These are phyloP conservation scores for Ochropleura leucogaster DNA, from an alignment of 2,888 invertebrate genomes.

Conservation along the genomic window DNA sequence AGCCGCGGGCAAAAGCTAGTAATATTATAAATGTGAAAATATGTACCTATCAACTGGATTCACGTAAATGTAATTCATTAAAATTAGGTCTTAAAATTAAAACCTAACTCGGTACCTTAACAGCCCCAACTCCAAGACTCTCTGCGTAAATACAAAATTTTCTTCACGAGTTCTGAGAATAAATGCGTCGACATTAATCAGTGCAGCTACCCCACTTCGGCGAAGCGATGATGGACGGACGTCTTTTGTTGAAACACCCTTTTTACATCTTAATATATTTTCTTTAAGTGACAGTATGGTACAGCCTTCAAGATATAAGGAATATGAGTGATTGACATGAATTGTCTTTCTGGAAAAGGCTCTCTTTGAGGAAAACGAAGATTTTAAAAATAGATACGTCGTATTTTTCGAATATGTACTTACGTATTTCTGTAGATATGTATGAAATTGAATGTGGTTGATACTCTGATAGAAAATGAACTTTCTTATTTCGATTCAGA, in stretches of 20 bases:
- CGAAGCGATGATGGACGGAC: slow-evolving; percentile 59
- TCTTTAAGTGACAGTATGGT: slow-evolving; percentile 55
- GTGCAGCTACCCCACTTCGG: slow-evolving; percentile 45
- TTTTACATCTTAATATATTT: slow-evolving; percentile 63
- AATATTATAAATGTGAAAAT: too few species aligned
- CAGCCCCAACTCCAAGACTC: slow-evolving; percentile 17
- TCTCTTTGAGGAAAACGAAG: slow-evolving; percentile 9
- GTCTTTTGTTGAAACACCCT: slow-evolving; percentile 63
- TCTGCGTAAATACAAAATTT: slow-evolving; percentile 62
- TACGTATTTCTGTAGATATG: neutral
- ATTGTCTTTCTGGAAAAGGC: slow-evolving; percentile 23
- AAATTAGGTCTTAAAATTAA: neutral
- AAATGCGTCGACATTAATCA: slow-evolving; percentile 65
- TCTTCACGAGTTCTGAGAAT: slow-evolving; percentile 51
- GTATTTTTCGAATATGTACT: neutral
- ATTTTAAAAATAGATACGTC: slow-evolving; percentile 19
- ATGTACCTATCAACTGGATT: neutral
- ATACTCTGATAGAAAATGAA: too few species aligned
- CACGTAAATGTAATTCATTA: neutral
- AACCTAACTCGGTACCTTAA: neutral
- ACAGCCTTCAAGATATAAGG: slow-evolving; percentile 8
- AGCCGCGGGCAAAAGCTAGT: too few species aligned
- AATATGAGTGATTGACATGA: slow-evolving; percentile 46
- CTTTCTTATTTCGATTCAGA: too few species aligned
- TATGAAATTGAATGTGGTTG: neutral